Evolutionary conservation across 2,113 vertebrate genomes (phyloP).

Genomic region (Boulengeromyrus knoepffleri): DNA sequence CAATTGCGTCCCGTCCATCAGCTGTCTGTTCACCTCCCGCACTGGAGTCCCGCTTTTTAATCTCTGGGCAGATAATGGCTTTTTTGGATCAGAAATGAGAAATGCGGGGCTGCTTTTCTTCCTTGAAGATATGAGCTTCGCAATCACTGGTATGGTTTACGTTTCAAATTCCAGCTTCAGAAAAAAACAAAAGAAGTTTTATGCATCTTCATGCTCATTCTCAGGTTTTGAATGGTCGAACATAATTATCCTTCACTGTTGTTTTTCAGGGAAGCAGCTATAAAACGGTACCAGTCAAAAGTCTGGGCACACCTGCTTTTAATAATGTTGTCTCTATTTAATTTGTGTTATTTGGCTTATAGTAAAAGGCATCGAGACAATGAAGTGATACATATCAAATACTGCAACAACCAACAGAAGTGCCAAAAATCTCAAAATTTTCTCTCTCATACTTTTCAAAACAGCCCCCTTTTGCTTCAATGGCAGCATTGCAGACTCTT

Average conservation of each 20-base stretch:
- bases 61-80: background rate
- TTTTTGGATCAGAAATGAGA: background rate
- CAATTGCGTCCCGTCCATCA: slow-evolving; percentile 1
- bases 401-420: background rate
- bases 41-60: background rate
- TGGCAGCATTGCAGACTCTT: background rate
- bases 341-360: background rate
- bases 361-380: background rate
- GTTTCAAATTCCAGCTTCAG: background rate
- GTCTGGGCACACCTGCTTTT: background rate
- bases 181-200: background rate
- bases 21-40: background rate
- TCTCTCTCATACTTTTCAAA: background rate
- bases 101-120: background rate
- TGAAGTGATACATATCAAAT: background rate
- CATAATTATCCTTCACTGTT: background rate
- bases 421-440: background rate
- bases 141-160: background rate
- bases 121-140: background rate
- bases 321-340: background rate
- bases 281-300: background rate
- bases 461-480: background rate
- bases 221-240: background rate
- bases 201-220: background rate
- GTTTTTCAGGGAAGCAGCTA: background rate